Evolutionary conservation across 2,797 vertebrate genomes (phyloP), one percentile per base, ranked within the genome.

Genomic region (Rhabdomys pumilio): DNA sequence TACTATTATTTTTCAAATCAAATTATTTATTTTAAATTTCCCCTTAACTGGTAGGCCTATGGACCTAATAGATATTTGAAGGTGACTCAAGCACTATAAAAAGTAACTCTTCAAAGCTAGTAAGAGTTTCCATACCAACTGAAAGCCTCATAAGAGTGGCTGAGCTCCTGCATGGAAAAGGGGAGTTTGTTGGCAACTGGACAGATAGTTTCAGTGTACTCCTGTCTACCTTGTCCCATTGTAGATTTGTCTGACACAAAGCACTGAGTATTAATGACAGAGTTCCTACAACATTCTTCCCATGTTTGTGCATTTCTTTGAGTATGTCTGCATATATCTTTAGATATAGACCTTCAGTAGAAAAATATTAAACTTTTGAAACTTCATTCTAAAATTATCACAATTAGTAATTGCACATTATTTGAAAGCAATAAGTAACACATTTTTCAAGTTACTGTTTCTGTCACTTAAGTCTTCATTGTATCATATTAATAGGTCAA

Each of bases 211-310:
- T 85, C 20, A 85, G 1, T 24, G 5, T 0, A 0, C 93, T 55
- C 26, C 97, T 89, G 1, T 34, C 34, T 47, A 0, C 0, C 6
- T 77, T 90, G 19, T 38, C 41, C 96, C 53, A 61, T 12, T 95
- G 19, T 80, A 84, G 13, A 13, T 61, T 2, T 0, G 38, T 75
- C 63, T 1, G 19, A 31, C 63, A 20, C 4, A 59, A 94, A n/a
- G 1, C 76, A 10, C 69, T 92, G 41, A 10, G 75, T 38, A 92
- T 26, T 6, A 38, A 79, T 73, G 15, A 80, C n/a, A 26, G 91
- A 96, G 91, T 92, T n/a, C 63, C 75, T 89, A 90, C 76, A 82
- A 92, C 96, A 96, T 73, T 73, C 29, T 19, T 26, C n/a, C 31
- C 15, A 73, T 41, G 38, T 73, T 11, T 41, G 20, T 73, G 20